Base-by-base conservation (phyloP, 2,888 invertebrate species). In the Melangyna quadrimaculata region DNA sequence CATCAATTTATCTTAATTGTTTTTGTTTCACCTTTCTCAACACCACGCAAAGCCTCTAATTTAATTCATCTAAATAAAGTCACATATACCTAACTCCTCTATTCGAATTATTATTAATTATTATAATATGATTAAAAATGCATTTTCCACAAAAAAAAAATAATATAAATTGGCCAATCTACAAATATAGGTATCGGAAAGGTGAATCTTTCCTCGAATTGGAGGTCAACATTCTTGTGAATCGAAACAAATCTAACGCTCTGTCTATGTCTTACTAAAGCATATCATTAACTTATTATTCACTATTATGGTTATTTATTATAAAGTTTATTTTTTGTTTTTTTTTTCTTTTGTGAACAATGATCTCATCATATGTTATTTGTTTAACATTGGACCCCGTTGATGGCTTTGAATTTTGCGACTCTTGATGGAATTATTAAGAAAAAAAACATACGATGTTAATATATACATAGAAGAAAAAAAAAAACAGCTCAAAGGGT, bases 191-290 rank as follows among this genome's bases (percentile, higher is more conserved):
- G 7, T 53, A 67, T 35, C 24, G 24, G 43, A 24, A 37, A 55
- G 45, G 55, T 71, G 43, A 61, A 69, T 78, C 61, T 73, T 45
- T 63, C n/a, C n/a, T n/a, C 22, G 32, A 43, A 53, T 73, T 65
- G 75, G 61, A 80, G 80, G 80, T 80, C 80, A 80, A 80, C 61
- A 59, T 67, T 77, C 80, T 84, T 84, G 72, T 32, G 59, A 80
- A 72, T 67, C 45, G 19, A 71, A 83, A 83, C 67, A 79, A 37
- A 22, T 35, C 14, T 57, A 2, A 10, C 22, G 9, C 51, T 17
- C 14, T 14, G 9, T 27, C 17, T 14, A 24, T n/a, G 10, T 22
- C 65, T 48, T 22, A 48, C 48, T 40, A 48, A 48, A 43, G 72
- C 57, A 40, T 70, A 63, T 77, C 9, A 51, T 67, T 78, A 79